phyloP scores from a whole-genome alignment of 1,140 invertebrate genomes.

The Berghia stephanieae region DNA sequence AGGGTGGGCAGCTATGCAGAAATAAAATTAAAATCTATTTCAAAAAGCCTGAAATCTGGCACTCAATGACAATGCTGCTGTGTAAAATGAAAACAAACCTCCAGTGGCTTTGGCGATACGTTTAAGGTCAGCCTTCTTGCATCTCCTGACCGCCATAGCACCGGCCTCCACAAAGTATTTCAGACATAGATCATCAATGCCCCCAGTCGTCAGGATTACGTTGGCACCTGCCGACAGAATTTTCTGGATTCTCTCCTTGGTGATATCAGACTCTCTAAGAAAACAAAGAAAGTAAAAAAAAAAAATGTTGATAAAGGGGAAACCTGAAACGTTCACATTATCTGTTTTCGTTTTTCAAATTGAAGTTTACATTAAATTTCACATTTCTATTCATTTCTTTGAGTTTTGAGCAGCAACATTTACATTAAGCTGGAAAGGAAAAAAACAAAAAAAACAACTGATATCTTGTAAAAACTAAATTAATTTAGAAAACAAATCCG shows the following conservation, averaged over 20 bases:
- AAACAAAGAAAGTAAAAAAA: not conserved
- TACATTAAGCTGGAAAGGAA: not conserved
- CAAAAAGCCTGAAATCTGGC: no score
- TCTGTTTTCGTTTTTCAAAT: not conserved
- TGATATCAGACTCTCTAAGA: slow-evolving; percentile 91
- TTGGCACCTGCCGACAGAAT: slow-evolving; percentile 94
- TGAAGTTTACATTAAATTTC: not conserved
- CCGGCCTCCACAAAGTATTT: slow-evolving; percentile 99
- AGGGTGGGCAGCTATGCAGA: no score
- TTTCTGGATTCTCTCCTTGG: slow-evolving; percentile 96
- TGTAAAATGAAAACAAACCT: slow-evolving; percentile 63
- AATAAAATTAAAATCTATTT: no score
- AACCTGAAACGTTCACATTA: no score
- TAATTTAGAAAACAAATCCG: no score
- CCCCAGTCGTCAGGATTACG: slow-evolving; percentile 93
- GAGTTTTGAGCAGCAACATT: not conserved
- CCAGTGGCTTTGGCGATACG: slow-evolving; percentile 99
- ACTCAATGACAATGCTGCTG: no score
- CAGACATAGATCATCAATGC: slow-evolving; percentile 98
- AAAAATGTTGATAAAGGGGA: not conserved
- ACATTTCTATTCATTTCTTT: not conserved
- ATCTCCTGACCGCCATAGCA: slow-evolving; percentile 95
- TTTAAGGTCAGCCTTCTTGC: slow-evolving; percentile 93
- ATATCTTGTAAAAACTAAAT: no score
- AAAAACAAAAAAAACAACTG: not conserved